Evolutionary conservation across 2,113 vertebrate genomes (phyloP).

Genomic region (Reinhardtius hippoglossoides): DNA sequence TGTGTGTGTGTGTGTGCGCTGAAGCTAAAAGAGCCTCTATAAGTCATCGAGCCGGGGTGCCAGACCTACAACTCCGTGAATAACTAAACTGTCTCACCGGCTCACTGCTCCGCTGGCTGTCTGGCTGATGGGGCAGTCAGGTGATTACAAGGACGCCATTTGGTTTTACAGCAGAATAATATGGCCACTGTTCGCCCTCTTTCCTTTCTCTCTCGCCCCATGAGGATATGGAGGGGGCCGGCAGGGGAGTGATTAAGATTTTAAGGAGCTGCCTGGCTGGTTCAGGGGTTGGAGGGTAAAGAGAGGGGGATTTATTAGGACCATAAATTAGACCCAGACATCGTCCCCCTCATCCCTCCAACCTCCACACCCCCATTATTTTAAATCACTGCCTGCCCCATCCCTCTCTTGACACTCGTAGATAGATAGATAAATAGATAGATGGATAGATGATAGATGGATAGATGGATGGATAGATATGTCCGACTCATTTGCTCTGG

Average conservation of each 20-base stretch:
- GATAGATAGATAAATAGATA: slow-evolving; percentile 4
- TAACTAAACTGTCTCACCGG: slow-evolving; percentile 47
- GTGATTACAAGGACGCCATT: slow-evolving; percentile 77
- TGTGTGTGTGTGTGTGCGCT: slow-evolving; percentile 26
- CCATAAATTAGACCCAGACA: slow-evolving; percentile 79
- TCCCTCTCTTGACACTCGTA: neutral
- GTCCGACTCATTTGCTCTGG: too few relatives aligned
- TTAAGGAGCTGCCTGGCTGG: slow-evolving; percentile 77
- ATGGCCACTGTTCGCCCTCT: slow-evolving; percentile 64
- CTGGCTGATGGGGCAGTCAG: slow-evolving; percentile 57
- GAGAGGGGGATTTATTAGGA: slow-evolving; percentile 81
- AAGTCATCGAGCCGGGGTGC: slow-evolving; percentile 35
- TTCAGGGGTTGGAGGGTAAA: slow-evolving; percentile 82
- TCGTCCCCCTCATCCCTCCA: slow-evolving; percentile 36
- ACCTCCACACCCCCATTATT: slow-evolving; percentile 20
- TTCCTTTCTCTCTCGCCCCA: slow-evolving; percentile 54
- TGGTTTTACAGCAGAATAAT: slow-evolving; percentile 75
- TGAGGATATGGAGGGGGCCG: slow-evolving; percentile 55
- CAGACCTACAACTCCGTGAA: slow-evolving; percentile 35
- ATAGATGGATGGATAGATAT: too few relatives aligned
- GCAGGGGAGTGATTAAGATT: slow-evolving; percentile 80
- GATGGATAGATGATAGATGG: too few relatives aligned
- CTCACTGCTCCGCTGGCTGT: slow-evolving; percentile 34
- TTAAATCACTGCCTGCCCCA: slow-evolving; percentile 20
- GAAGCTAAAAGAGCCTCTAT: slow-evolving; percentile 30